Conservation (phyloP, 2,113 vertebrate species). For the Festucalex cinctus region DNA sequence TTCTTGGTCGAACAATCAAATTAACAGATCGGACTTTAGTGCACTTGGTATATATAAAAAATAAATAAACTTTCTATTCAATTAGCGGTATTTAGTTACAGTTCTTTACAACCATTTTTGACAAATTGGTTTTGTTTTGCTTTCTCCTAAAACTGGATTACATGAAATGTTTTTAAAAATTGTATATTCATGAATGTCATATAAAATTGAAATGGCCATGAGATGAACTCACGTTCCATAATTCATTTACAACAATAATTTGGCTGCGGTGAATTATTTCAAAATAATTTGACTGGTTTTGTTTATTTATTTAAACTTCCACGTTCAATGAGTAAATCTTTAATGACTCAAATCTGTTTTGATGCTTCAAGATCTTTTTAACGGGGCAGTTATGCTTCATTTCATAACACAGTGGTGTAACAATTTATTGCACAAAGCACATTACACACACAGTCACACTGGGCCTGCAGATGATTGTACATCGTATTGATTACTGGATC, state of each 20-base stretch:
- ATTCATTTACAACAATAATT: conserved; percentile 15
- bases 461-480: conserved; percentile 22
- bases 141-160: not conserved
- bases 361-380: not conserved
- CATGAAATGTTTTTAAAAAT: not conserved
- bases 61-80: no score
- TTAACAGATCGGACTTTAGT: not conserved
- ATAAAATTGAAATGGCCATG: not conserved
- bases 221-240: not conserved
- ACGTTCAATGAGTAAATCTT: not conserved
- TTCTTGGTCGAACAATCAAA: not conserved
- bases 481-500: conserved; percentile 55
- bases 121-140: not conserved
- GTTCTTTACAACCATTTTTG: not conserved
- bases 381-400: not conserved
- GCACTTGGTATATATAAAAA: not conserved
- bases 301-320: conserved; percentile 7
- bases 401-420: not conserved
- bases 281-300: conserved; percentile 12
- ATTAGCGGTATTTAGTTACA: no score
- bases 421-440: not conserved
- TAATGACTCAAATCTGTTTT: not conserved
- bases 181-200: not conserved
- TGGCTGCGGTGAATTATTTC: conserved; percentile 2
- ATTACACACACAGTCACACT: not conserved